Evolutionary conservation across 2,888 invertebrate species (phyloP).

Genomic region (Nomada lathburiana): DNA sequence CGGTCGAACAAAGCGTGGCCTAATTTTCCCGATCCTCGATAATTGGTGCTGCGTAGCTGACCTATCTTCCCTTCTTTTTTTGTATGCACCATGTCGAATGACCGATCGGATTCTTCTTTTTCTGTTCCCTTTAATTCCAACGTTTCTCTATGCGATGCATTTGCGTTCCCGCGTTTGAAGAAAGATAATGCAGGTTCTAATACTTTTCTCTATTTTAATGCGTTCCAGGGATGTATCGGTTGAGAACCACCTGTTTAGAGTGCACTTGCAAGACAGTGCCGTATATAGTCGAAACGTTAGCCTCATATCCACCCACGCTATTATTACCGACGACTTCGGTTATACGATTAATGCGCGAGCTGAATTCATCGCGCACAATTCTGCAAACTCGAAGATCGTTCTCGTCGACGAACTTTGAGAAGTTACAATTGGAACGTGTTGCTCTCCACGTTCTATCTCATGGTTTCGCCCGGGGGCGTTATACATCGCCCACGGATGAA

Average conservation of each 20-base stretch:
- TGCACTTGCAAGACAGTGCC: slow-evolving; percentile 44
- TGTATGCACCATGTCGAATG: background rate
- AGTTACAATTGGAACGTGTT: slow-evolving; percentile 18
- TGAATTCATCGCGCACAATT: slow-evolving; percentile 51
- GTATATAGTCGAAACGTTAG: slow-evolving; percentile 51
- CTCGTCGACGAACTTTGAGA: slow-evolving; percentile 22
- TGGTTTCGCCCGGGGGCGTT: too few species aligned
- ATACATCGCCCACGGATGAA: background rate
- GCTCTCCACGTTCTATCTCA: background rate
- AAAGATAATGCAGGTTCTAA: too few species aligned
- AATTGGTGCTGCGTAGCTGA: slow-evolving; percentile 17
- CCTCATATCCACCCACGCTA: slow-evolving; percentile 50
- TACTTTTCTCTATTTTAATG: background rate
- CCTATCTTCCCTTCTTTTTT: background rate
- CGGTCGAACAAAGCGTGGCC: slow-evolving; percentile 28
- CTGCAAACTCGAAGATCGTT: slow-evolving; percentile 23
- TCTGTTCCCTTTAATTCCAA: background rate
- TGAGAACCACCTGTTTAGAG: slow-evolving; percentile 57
- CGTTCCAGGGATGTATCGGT: background rate
- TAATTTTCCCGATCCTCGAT: slow-evolving; percentile 35
- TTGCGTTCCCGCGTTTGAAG: too few species aligned
- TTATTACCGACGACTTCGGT: slow-evolving; percentile 51
- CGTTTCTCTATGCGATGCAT: too few species aligned
- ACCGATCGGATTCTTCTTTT: background rate
- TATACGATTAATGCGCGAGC: slow-evolving; percentile 50